Evolutionary conservation across 1,140 invertebrate genomes (phyloP).

Genomic region (Trypoxylus dichotomus): DNA sequence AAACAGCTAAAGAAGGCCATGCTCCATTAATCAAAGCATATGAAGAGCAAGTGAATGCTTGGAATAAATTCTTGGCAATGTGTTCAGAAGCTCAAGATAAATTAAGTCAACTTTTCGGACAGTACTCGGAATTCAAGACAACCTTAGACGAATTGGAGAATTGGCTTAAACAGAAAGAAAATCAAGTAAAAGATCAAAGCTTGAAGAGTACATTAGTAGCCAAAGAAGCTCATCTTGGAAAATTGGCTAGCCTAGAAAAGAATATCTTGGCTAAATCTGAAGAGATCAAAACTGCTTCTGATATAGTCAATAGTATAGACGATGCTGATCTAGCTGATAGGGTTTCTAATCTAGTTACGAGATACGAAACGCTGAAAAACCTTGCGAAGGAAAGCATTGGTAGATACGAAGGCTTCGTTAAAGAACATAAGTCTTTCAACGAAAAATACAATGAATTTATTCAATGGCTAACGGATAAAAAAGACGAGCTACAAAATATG

Average conservation of each 20-base stretch:
- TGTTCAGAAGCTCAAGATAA: constrained; percentile 69
- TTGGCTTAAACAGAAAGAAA: constrained; percentile 86
- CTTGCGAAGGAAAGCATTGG: constrained; percentile 76
- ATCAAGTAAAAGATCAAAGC: constrained; percentile 84
- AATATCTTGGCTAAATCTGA: constrained; percentile 72
- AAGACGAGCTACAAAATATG: constrained; percentile 73
- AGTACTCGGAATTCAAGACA: constrained; percentile 80
- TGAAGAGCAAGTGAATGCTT: constrained; percentile 73
- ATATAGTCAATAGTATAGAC: constrained; percentile 72
- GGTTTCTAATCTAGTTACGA: constrained; percentile 77
- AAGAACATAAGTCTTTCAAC: constrained; percentile 84
- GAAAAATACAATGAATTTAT: constrained; percentile 74
- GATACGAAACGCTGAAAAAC: constrained; percentile 85
- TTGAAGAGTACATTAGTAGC: constrained; percentile 82
- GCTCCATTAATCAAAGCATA: constrained; percentile 72
- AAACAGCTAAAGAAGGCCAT: constrained; percentile 81
- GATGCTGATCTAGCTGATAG: constrained; percentile 76
- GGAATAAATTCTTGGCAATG: constrained; percentile 75
- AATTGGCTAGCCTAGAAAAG: constrained; percentile 72
- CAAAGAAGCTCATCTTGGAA: constrained; percentile 79
- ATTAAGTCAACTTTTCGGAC: constrained; percentile 69
- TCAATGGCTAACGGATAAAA: constrained; percentile 71
- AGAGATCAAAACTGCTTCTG: constrained; percentile 71
- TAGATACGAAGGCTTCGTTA: constrained; percentile 80
- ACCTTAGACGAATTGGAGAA: constrained; percentile 73